Percentiles rank a stretch among this genome's conserved stretches.
These are phyloP conservation scores for Tetramorium alpestre DNA, from an alignment of 1,140 invertebrate species.

Conservation along the genomic window DNA sequence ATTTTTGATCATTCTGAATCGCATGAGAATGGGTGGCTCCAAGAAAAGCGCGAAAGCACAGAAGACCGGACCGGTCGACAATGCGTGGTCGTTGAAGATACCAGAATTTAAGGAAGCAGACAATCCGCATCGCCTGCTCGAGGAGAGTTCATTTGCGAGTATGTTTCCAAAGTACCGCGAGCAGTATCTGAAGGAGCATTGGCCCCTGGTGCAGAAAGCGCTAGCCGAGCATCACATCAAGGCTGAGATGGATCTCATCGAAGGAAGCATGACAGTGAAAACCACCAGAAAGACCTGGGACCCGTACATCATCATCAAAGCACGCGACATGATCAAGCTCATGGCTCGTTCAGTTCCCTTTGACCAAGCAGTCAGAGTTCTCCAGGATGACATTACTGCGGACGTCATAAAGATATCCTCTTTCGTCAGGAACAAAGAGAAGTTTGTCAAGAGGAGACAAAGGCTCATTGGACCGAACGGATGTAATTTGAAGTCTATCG, in stretches of 20 bases:
- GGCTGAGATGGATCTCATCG: constrained; percentile 97
- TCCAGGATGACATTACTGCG: constrained; percentile 96
- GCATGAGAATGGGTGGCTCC: constrained; percentile 76
- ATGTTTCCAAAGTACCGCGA: constrained; percentile 97
- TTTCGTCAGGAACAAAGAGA: constrained; percentile 96
- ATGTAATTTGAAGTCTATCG: constrained; percentile 98
- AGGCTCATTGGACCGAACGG: constrained; percentile 98
- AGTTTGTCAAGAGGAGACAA: constrained; percentile 98
- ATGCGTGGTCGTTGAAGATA: constrained; percentile 96
- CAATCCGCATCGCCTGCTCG: constrained; percentile 93
- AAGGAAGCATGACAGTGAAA: constrained; percentile 97
- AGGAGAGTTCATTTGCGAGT: constrained; percentile 93
- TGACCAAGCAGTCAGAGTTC: constrained; percentile 95
- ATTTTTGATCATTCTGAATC: not conserved
- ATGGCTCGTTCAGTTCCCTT: constrained; percentile 98
- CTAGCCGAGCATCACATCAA: constrained; percentile 92
- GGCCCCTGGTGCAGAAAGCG: constrained; percentile 96
- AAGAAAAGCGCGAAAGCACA: constrained; percentile 76
- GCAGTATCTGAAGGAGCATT: constrained; percentile 98
- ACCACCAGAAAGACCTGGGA: constrained; percentile 99
- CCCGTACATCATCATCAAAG: constrained; percentile 98
- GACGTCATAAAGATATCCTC: constrained; percentile 99
- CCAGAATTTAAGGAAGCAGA: constrained; percentile 96
- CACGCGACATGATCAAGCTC: constrained; percentile 98
- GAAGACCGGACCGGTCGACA: constrained; percentile 88